Evolutionary conservation across 1,140 invertebrate genomes (phyloP).

Genomic region (Doryteuthis pealeii): DNA sequence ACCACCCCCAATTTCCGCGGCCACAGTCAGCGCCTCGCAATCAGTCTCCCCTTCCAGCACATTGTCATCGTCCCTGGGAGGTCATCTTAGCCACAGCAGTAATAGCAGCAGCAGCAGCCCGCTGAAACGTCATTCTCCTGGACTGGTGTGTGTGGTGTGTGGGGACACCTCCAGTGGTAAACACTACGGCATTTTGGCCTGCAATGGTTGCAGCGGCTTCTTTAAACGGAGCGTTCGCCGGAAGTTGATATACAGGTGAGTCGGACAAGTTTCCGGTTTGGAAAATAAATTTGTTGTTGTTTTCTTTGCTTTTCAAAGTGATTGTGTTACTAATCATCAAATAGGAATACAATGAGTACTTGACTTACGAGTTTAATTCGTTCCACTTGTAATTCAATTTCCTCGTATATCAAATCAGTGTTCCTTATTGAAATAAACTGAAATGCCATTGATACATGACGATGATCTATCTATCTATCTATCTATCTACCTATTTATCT

Average conservation of each 20-base stretch:
- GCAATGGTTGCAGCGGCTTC: slow-evolving; percentile 98
- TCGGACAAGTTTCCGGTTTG: not conserved
- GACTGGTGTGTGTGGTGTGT: slow-evolving; percentile 82
- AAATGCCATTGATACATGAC: too few species aligned
- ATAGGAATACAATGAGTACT: too few species aligned
- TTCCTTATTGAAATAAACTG: too few species aligned
- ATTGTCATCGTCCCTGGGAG: not conserved
- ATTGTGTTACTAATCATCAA: too few species aligned
- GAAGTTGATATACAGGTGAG: slow-evolving; percentile 95
- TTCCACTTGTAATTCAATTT: too few species aligned
- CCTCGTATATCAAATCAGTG: too few species aligned
- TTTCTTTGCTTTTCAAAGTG: too few species aligned
- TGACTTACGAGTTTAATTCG: too few species aligned
- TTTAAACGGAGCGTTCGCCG: slow-evolving; percentile 96
- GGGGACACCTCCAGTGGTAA: slow-evolving; percentile 96
- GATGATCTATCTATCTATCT: too few species aligned
- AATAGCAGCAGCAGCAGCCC: slow-evolving; percentile 26
- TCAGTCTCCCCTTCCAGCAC: slow-evolving; percentile 8
- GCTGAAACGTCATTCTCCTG: slow-evolving; percentile 46
- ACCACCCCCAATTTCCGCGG: not conserved
- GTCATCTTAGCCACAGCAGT: not conserved
- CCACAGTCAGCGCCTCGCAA: not conserved
- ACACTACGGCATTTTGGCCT: slow-evolving; percentile 98
- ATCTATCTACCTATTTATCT: too few species aligned
- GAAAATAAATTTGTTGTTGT: too few species aligned